These are phyloP conservation scores for Papilio helenus DNA, from an alignment of 1,140 invertebrate species.

Conservation along the genomic window DNA sequence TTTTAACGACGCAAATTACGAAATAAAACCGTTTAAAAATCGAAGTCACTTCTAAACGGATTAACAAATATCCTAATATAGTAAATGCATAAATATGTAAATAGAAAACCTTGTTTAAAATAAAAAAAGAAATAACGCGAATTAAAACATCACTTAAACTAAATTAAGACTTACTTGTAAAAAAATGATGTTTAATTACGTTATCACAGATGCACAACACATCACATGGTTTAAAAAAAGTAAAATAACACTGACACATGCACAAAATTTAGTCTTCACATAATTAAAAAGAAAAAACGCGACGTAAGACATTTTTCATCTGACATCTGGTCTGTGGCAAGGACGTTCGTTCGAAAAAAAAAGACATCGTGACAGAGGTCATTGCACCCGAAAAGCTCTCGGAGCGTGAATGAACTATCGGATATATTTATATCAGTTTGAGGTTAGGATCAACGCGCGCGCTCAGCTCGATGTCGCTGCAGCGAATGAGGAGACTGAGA, in stretches of 20 bases:
- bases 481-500: slow-evolving; percentile 75
- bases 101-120: slow-evolving; percentile 26
- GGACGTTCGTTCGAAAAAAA: slow-evolving; percentile 64
- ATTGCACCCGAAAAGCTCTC: slow-evolving; percentile 58
- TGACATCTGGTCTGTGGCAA: slow-evolving; percentile 70
- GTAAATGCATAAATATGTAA: slow-evolving; percentile 35
- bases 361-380: slow-evolving; percentile 61
- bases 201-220: slow-evolving; percentile 40
- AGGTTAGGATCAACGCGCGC: slow-evolving; percentile 57
- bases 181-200: neutral
- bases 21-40: neutral
- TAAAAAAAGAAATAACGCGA: slow-evolving; percentile 16
- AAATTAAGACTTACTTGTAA: slow-evolving; percentile 35
- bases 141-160: slow-evolving; percentile 14
- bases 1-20: neutral
- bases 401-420: slow-evolving; percentile 68
- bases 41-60: neutral
- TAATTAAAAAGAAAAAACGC: slow-evolving; percentile 32
- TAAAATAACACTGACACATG: slow-evolving; percentile 29
- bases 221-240: slow-evolving; percentile 33
- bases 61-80: slow-evolving; percentile 10
- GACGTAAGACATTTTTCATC: slow-evolving; percentile 44
- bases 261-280: slow-evolving; percentile 39
- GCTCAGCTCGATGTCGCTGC: slow-evolving; percentile 68
- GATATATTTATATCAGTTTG: slow-evolving; percentile 53